Evolutionary conservation across 2,888 invertebrate genomes (phyloP).

Genomic region (Drosophila neoperkinsi): DNA sequence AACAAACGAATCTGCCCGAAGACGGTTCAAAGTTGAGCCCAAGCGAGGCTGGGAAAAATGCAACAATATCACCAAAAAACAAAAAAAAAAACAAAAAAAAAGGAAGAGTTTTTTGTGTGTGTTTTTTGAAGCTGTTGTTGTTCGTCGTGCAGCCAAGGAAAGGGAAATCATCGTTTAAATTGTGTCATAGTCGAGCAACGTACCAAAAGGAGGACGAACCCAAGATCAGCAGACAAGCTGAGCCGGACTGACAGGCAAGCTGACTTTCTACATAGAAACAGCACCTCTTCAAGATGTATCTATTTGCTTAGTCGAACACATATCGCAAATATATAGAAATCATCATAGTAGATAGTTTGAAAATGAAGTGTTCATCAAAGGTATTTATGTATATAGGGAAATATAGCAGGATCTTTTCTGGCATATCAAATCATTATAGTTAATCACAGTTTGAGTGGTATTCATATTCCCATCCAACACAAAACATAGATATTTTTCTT

Average conservation of each 20-base stretch:
- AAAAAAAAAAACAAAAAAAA: constrained; percentile 47
- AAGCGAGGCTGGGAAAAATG: constrained; percentile 45
- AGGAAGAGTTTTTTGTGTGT: constrained; percentile 51
- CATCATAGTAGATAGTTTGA: not conserved
- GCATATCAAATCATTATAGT: not conserved
- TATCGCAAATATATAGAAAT: no score
- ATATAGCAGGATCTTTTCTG: not conserved
- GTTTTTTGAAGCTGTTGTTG: constrained; percentile 5
- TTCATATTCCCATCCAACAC: not conserved
- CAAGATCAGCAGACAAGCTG: constrained; percentile 24
- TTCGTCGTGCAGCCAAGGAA: constrained; percentile 56
- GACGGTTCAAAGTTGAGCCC: constrained; percentile 66
- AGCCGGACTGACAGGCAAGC: not conserved
- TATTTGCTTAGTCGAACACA: not conserved
- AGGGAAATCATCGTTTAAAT: constrained; percentile 62
- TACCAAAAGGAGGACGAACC: constrained; percentile 24
- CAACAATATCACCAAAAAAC: constrained; percentile 4
- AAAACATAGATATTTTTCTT: not conserved
- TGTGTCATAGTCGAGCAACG: constrained; percentile 61
- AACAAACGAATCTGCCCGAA: constrained; percentile 38
- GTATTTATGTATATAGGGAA: not conserved
- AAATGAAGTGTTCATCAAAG: not conserved
- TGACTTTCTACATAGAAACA: constrained; percentile 21
- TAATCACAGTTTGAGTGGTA: not conserved
- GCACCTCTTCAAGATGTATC: not conserved